phyloP scores from a whole-genome alignment of 2,888 invertebrate genomes.

The Lochmaea crataegi region DNA sequence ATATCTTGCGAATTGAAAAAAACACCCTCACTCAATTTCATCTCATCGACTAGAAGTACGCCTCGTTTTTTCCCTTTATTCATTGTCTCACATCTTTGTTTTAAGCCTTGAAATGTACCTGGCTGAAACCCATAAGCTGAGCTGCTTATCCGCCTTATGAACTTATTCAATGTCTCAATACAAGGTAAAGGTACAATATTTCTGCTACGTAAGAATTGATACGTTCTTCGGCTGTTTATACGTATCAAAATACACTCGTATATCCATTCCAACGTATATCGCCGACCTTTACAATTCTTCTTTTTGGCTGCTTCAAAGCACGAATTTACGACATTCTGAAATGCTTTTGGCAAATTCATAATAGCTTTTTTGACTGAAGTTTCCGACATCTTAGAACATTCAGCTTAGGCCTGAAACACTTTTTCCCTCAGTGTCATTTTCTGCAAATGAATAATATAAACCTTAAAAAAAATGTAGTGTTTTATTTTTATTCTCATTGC shows the following conservation, averaged over 20 bases:
- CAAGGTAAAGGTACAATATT: no score
- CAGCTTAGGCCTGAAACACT: no score
- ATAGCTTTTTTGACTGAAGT: no score
- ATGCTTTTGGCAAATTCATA: neutral
- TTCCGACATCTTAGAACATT: no score
- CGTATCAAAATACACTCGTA: no score
- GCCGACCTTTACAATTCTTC: neutral
- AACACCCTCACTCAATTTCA: neutral
- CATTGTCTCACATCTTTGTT: neutral
- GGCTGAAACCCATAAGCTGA: neutral
- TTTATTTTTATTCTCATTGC: no score
- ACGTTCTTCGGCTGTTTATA: no score
- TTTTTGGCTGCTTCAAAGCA: slow-evolving; percentile 4
- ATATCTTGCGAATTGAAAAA: neutral
- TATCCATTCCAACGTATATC: no score
- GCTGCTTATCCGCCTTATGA: neutral
- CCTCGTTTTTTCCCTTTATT: neutral
- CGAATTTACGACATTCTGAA: neutral
- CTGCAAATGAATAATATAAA: no score
- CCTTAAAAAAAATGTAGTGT: no score
- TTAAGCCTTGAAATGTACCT: neutral
- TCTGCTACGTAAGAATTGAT: no score
- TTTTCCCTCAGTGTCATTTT: no score
- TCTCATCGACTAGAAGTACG: neutral
- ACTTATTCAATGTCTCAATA: neutral